These are phyloP conservation scores for Lemur catta DNA, from an alignment of 2,797 vertebrate genomes.

Conservation along the genomic window DNA sequence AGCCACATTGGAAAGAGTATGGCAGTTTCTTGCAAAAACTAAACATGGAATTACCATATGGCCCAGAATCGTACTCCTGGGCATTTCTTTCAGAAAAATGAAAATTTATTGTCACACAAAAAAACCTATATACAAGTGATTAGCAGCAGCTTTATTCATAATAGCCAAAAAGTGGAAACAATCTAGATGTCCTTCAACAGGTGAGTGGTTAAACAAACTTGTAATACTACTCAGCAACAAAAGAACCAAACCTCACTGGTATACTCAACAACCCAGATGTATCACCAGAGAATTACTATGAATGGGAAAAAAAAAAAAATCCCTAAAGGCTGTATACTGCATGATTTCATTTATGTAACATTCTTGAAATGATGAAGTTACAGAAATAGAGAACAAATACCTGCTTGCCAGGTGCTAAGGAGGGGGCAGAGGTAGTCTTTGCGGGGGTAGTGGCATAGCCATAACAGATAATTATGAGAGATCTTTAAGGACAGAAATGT, in stretches of 20 bases:
- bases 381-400: neutral
- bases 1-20: neutral
- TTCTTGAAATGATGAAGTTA: neutral
- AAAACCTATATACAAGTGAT: neutral
- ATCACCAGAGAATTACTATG: neutral
- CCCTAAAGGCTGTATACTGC: neutral
- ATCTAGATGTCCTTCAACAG: neutral
- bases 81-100: neutral
- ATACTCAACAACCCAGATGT: neutral
- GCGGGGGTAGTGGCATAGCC: neutral
- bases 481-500: neutral
- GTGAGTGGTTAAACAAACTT: neutral
- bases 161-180: neutral
- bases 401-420: neutral
- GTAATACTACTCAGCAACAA: neutral
- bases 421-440: neutral
- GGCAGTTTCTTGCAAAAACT: neutral
- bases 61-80: neutral
- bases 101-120: neutral
- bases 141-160: neutral
- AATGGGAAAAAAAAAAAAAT: neutral
- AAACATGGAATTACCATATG: neutral
- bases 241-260: neutral
- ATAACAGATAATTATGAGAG: neutral
- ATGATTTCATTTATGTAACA: neutral